Evolutionary conservation across 2,113 vertebrate genomes (phyloP).

Genomic region (Plotosus lineatus): DNA sequence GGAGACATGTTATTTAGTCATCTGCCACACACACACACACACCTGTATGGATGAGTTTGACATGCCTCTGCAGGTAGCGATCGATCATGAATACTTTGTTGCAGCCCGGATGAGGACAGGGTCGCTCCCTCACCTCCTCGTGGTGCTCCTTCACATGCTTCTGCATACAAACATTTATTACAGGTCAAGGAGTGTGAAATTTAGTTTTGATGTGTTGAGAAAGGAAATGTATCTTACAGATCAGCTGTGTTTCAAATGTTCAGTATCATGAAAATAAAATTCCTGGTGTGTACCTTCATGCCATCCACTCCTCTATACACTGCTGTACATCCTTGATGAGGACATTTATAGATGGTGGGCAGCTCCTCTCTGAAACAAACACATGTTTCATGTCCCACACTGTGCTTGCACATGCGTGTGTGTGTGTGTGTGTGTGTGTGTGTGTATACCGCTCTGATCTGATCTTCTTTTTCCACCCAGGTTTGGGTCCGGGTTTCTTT

Average conservation of each 20-base stretch:
- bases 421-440: background rate
- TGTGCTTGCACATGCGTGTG: background rate
- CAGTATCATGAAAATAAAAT: background rate
- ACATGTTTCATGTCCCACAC: background rate
- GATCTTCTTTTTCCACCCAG: slow-evolving; percentile 92
- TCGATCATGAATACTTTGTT: slow-evolving; percentile 99
- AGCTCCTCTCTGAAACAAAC: slow-evolving; percentile 85
- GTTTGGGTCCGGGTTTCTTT: slow-evolving; percentile 94
- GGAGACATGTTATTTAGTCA: background rate
- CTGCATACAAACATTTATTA: slow-evolving; percentile 71
- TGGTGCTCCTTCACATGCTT: slow-evolving; percentile 97
- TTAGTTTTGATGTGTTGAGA: background rate
- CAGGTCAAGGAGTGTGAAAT: no score
- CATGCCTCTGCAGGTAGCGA: slow-evolving; percentile 92
- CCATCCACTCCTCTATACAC: slow-evolving; percentile 92
- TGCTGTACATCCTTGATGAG: slow-evolving; percentile 90
- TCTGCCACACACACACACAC: background rate
- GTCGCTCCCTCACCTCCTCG: slow-evolving; percentile 88
- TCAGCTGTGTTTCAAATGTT: background rate
- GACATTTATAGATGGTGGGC: slow-evolving; percentile 97
- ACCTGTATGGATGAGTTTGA: slow-evolving; percentile 97
- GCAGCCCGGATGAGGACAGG: slow-evolving; percentile 95
- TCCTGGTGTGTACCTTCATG: slow-evolving; percentile 83
- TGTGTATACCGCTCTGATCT: slow-evolving; percentile 81
- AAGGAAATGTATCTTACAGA: background rate